phyloP scores from a whole-genome alignment of 2,888 invertebrate genomes.

The Acronicta leporina region DNA sequence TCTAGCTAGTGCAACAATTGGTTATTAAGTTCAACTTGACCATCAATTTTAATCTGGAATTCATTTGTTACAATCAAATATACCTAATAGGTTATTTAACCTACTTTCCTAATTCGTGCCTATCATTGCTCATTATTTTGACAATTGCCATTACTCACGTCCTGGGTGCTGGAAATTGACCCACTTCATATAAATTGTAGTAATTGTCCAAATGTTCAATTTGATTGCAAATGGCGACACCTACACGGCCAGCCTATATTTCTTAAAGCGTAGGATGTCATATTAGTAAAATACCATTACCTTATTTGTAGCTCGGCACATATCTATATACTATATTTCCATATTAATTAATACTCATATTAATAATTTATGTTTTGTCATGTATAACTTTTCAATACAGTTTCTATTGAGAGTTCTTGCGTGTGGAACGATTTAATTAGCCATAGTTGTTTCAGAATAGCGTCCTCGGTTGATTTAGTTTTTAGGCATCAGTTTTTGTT shows the following conservation, averaged over 20 bases:
- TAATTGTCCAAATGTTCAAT: slow-evolving; percentile 78
- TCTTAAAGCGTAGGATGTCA: slow-evolving; percentile 59
- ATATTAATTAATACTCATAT: slow-evolving; percentile 1
- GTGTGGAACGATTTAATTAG: slow-evolving; percentile 35
- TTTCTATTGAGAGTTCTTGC: slow-evolving; percentile 20
- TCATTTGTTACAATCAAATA: slow-evolving; percentile 42
- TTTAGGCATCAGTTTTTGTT: slow-evolving; percentile 17
- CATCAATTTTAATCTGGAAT: slow-evolving; percentile 24
- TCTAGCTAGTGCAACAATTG: background rate
- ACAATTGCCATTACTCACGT: slow-evolving; percentile 64
- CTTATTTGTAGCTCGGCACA: slow-evolving; percentile 15
- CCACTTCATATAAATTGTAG: slow-evolving; percentile 69
- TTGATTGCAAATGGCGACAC: slow-evolving; percentile 54
- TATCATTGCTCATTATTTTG: slow-evolving; percentile 58
- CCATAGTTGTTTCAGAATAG: slow-evolving; percentile 23
- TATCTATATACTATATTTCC: background rate
- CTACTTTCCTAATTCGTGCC: slow-evolving; percentile 51
- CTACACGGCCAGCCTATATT: slow-evolving; percentile 53
- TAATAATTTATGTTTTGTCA: slow-evolving; percentile 1
- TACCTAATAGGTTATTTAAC: slow-evolving; percentile 23
- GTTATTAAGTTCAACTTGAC: slow-evolving; percentile 10
- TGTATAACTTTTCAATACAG: slow-evolving; percentile 21
- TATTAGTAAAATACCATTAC: slow-evolving; percentile 26
- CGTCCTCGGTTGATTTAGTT: slow-evolving; percentile 26
- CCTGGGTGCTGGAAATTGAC: slow-evolving; percentile 65